A percentile compares a stretch with the other conserved stretches of the same genome.
phyloP scores from a whole-genome alignment of 2,888 invertebrate genomes.

The Acholoe squamosa region DNA sequence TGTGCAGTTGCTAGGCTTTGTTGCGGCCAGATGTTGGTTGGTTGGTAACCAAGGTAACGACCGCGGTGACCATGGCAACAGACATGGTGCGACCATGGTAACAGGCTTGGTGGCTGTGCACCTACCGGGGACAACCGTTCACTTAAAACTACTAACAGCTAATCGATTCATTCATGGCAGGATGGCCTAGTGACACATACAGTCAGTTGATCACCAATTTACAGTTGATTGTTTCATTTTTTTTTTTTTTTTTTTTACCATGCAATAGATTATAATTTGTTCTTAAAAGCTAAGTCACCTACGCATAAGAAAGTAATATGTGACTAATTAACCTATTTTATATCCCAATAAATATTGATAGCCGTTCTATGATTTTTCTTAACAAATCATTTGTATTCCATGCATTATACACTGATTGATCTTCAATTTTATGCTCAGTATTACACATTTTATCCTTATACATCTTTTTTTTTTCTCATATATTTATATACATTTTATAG shows the following conservation, averaged over 20 bases:
- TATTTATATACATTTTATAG: neutral
- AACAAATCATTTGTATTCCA: too few species aligned
- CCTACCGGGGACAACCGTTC: constrained; percentile 58
- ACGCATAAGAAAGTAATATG: neutral
- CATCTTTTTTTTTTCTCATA: neutral
- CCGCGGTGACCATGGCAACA: constrained; percentile 48
- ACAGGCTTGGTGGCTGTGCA: constrained; percentile 62
- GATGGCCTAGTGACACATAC: constrained; percentile 50
- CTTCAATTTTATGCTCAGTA: neutral
- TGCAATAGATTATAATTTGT: neutral
- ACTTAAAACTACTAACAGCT: constrained; percentile 59
- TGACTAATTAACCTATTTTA: neutral
- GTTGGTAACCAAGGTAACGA: constrained; percentile 34
- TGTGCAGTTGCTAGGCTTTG: constrained; percentile 61
- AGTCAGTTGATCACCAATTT: constrained; percentile 49
- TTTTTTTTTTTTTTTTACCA: neutral
- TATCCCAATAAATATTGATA: neutral
- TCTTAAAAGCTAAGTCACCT: neutral
- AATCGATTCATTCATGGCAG: constrained; percentile 60
- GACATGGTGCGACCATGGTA: constrained; percentile 36
- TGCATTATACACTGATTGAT: too few species aligned
- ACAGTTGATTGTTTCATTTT: neutral
- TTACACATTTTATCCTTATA: neutral
- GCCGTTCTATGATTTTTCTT: too few species aligned
- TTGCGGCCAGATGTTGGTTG: constrained; percentile 41